phyloP scores from a whole-genome alignment of 2,797 vertebrate genomes.

The Atherinosoma microstoma region DNA sequence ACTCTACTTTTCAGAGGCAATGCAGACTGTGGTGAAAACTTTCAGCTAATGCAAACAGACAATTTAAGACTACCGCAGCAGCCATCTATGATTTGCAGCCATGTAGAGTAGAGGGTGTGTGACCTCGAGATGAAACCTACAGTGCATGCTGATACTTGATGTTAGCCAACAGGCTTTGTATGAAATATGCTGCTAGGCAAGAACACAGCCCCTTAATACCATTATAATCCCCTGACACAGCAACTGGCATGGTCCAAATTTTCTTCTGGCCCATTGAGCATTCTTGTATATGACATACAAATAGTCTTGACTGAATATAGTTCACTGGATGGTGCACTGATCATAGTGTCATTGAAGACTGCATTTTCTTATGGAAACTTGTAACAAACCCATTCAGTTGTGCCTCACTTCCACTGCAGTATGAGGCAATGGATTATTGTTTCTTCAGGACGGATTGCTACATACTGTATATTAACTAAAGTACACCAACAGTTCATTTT shows the following conservation, averaged over 20 bases:
- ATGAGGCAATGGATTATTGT: constrained; percentile 61
- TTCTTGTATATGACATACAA: constrained; percentile 51
- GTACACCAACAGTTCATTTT: neutral
- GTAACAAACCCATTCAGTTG: constrained; percentile 52
- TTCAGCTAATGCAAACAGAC: constrained; percentile 41
- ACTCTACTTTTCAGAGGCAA: constrained; percentile 13
- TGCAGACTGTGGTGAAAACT: constrained; percentile 29
- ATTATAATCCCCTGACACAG: constrained; percentile 81
- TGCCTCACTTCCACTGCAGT: constrained; percentile 4
- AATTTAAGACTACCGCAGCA: constrained; percentile 62
- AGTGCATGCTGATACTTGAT: constrained; percentile 82
- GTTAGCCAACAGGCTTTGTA: constrained; percentile 77
- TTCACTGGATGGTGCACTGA: constrained; percentile 47
- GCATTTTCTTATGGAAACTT: constrained; percentile 77
- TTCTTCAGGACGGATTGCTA: constrained; percentile 27
- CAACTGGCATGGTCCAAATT: constrained; percentile 78
- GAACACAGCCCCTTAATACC: constrained; percentile 77
- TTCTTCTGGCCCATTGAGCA: constrained; percentile 57
- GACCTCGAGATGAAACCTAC: constrained; percentile 79
- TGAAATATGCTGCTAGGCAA: constrained; percentile 79
- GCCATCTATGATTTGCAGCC: constrained; percentile 74
- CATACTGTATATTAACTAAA: neutral
- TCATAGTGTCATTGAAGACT: constrained; percentile 61
- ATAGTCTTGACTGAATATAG: constrained; percentile 55
- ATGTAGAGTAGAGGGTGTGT: constrained; percentile 69